A percentile compares a stretch with the other conserved stretches of the same genome.
phyloP scores from a whole-genome alignment of 2,113 vertebrate genomes.

The Caloenas nicobarica region DNA sequence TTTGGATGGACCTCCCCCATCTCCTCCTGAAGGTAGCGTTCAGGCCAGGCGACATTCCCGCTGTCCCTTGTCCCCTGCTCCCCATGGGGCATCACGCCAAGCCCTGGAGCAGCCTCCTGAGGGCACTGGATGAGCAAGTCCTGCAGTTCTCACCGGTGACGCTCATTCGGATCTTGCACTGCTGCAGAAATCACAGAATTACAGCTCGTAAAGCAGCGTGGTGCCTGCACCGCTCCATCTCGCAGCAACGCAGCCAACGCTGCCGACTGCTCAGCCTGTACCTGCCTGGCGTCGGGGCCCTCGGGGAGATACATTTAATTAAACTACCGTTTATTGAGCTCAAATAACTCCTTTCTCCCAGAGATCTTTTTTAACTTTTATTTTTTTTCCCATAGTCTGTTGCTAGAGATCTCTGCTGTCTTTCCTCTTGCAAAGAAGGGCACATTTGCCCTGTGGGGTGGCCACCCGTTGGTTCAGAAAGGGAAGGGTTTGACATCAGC shows the following conservation, averaged over 20 bases:
- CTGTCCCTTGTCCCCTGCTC: not conserved
- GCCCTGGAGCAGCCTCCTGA: not conserved
- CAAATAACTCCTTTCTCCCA: not conserved
- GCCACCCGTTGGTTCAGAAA: not conserved
- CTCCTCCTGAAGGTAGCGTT: not conserved
- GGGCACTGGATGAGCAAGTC: not conserved
- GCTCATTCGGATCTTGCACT: not conserved
- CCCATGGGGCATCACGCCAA: not conserved
- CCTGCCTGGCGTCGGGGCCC: not conserved
- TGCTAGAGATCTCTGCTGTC: not conserved
- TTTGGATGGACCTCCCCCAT: not conserved
- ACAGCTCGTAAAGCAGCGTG: not conserved
- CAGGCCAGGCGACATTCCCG: not conserved
- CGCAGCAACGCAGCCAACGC: not conserved
- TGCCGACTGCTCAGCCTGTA: accelerated
- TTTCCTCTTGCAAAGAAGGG: not conserved
- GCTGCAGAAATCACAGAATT: not conserved
- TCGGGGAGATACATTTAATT: not conserved
- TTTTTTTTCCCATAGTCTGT: not conserved
- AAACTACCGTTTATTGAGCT: not conserved
- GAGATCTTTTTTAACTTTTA: not conserved
- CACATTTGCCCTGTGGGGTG: not conserved
- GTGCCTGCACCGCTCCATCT: not conserved
- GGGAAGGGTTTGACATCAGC: not conserved
- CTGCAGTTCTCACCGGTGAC: not conserved